Base-by-base conservation (phyloP, 2,888 invertebrate genomes). In the Ichneumoninae sp. region DNA sequence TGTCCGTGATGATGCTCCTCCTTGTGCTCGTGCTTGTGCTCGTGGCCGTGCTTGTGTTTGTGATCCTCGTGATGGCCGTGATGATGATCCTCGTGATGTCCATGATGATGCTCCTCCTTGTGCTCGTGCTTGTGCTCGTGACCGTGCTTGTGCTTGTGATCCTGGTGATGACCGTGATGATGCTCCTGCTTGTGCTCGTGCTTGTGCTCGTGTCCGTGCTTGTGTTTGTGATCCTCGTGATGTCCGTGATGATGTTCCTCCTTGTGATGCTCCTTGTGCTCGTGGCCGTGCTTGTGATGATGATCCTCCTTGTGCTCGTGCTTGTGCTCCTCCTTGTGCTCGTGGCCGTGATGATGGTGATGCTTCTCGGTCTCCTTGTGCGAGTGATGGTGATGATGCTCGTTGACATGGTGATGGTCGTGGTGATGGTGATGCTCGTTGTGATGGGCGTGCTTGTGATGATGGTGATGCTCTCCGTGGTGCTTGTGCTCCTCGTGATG, bases 381-480 rank as follows among this genome's bases (percentile, higher is more conserved):
- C 1, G 87, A 86, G 26, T 92, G 92, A 71, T 92, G 92, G 77
- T 92, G 92, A 69, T 92, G 92, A 81, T 92, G 92, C 50, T 92
- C 90, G 66, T 92, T 92, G 3, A 90, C 86, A 26, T 92, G 92
- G 52, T 92, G 89, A 73, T 92, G 92, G 0, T 91, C 91, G 54
- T 92, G 91, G 13, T 92, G 92, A 60, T 92, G 92, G 40, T 92
- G 91, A 68, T 92, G 91, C 70, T 91, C 92, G 57, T 92, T 92
- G 71, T 92, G 91, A 71, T 92, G 91, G 16, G 86, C 71, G 47
- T 92, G 92, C 50, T 91, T 91, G 79, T 91, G 91, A 54, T 91
- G 91, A 81, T 91, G 91, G 26, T 91, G 91, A 82, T 91, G 91
- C 63, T 91, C 91, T 3, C 89, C 89, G 19, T 89, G 89, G 50